Evolutionary conservation across 2,797 vertebrate genomes (phyloP), one percentile per base, ranked within the genome.

Genomic region (Taenioides sp.): DNA sequence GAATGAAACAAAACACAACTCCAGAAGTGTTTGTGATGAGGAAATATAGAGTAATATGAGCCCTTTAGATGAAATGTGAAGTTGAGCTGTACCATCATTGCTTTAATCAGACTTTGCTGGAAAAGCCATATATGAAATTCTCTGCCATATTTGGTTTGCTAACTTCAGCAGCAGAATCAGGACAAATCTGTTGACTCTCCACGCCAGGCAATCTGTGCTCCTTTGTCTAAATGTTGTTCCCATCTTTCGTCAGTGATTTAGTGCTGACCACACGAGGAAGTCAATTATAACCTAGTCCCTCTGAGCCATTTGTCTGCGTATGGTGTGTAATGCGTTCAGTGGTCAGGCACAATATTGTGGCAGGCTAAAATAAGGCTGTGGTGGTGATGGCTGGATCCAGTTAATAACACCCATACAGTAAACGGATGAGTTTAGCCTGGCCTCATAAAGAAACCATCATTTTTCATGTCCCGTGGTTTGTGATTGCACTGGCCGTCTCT

Each of bases 361-460:
- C 72, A 58, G 47, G 7, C 76, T 69, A 49, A 65, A 81, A 80
- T 70, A 74, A 78, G 73, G 78, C 69, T 47, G 12, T 17, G 43
- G 70, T n/a, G 52, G 49, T 71, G 67, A 84, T 74, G 70, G 75
- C 57, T 74, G 76, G 74, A 74, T 80, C 74, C 69, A 74, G 78
- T 87, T 84, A 79, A 67, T 16, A 10, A 12, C 7, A 5, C 31
- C 1, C 47, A 2, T 49, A 65, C 34, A 6, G 37, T 57, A 50
- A 79, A 80, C 70, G 79, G 66, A 84, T 75, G 63, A 54, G 77
- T 85, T 57, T 67, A 69, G 80, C 31, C 31, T 69, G 65, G 75
- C 69, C 75, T 49, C n/a, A 10, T 62, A 67, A 50, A 50, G 73
- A 77, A 67, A 65, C 18, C 52, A 67, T 80, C 50, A 27, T 71